Base-by-base conservation (phyloP, 2,797 vertebrate genomes). In the Bryconaethiops microstoma region DNA sequence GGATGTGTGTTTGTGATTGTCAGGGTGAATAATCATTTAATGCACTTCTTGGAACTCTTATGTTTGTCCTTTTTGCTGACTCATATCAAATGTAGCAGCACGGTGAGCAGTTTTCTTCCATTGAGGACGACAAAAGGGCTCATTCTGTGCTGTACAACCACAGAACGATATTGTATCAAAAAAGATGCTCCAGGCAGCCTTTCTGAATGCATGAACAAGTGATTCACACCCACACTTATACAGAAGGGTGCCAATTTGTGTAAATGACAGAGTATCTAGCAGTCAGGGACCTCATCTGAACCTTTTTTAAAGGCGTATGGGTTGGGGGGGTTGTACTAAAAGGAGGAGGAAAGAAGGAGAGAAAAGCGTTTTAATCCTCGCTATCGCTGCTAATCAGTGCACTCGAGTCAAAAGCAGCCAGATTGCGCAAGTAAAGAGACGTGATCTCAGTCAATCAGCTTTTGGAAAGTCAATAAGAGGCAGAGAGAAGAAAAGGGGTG, bases 1-100 rank as follows among this genome's bases (percentile, higher is more conserved):
- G 16, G 23, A 72, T 55, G 25, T 72, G 70, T n/a, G 2, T 9
- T 9, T 72, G 14, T 23, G 5, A 16, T 55, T 17, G 7, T 50
- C 70, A 39, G 10, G 25, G 50, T 55, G 35, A 72, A n/a, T 50
- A 72, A 72, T 55, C 70, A 55, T 39, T 13, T 25, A 72, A 55
- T 19, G 70, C 70, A 17, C 9, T 35, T 19, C 29, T 72, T 55
- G 70, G 50, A 29, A n/a, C 25, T 52, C 25, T 54, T 52, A 9
- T 71, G 23, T 54, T 29, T 70, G 23, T 23, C 8, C 25, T 55
- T 55, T 55, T 25, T 35, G 50, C 52, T 72, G 50, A 55, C 70
- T 55, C 35, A n/a, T 35, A 17, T n/a, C 6, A 35, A 72, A 72
- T 39, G 6, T n/a, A 55, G 17, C 0, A 19, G 29, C 50, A 3